Conservation (phyloP, 37 sponge, comb jelly and placozoan species). For the Theonella swinhoei region DNA sequence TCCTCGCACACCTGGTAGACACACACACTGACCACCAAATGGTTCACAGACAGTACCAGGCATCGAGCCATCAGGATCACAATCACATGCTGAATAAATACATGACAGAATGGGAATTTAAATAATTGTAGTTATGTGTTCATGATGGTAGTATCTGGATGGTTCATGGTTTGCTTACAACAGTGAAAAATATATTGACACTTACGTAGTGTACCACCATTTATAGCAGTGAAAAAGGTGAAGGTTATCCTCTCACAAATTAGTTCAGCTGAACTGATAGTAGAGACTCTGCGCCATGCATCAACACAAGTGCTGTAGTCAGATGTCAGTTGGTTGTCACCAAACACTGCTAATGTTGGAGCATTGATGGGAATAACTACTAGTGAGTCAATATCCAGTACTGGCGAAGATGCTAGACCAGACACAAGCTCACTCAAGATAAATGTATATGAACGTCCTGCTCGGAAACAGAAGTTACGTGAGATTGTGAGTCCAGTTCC, state of each 20-base stretch:
- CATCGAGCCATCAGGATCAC: slow-evolving; percentile 50
- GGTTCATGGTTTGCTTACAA: too few species aligned
- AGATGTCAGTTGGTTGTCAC: background rate
- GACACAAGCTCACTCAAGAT: slow-evolving; percentile 15
- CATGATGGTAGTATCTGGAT: too few species aligned
- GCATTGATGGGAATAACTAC: slow-evolving; percentile 37
- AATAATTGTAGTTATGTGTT: too few species aligned
- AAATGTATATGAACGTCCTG: slow-evolving; percentile 61
- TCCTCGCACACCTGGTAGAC: slow-evolving; percentile 77
- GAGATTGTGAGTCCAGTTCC: slow-evolving; percentile 38
- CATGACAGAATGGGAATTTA: too few species aligned
- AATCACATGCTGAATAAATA: slow-evolving; percentile 60
- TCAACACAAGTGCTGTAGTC: slow-evolving; percentile 28
- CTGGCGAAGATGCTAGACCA: slow-evolving; percentile 11
- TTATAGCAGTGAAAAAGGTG: slow-evolving; percentile 45
- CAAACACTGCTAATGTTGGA: slow-evolving; percentile 20
- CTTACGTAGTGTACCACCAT: slow-evolving; percentile 66
- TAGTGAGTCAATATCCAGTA: slow-evolving; percentile 74
- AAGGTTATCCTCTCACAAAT: slow-evolving; percentile 42
- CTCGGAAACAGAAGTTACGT: slow-evolving; percentile 49
- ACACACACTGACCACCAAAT: slow-evolving; percentile 79
- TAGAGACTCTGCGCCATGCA: slow-evolving; percentile 7
- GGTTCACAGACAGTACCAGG: slow-evolving; percentile 23
- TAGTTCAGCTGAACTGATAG: background rate
- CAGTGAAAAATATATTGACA: background rate